Base-by-base conservation (phyloP, 2,888 invertebrate species). In the Melinaea marsaeus region DNA sequence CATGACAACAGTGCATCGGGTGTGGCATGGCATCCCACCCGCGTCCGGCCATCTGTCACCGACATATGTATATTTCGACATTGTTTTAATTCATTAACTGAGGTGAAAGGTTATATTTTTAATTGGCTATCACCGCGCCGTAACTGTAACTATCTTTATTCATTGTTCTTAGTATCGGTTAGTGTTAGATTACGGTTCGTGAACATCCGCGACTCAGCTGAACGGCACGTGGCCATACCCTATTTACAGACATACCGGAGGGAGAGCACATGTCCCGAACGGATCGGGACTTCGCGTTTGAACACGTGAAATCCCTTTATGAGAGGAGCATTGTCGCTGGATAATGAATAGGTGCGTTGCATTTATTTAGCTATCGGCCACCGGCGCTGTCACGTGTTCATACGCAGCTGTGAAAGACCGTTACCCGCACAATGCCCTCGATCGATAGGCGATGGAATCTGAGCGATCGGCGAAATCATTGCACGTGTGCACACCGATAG, bases 221-320 rank as follows among this genome's bases (percentile, higher is more conserved):
- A 88, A 78, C 89, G 84, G 81, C 90, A 90, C 90, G 90, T 90
- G 90, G 89, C 86, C 85, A 88, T 83, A 87, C 90, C 90, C 90
- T 90, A 90, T 90, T 90, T 90, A 90, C 90, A 89, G 90, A 89
- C 87, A 85, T 84, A 83, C 83, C 83, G 75, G 81, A 88, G 90
- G 89, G 89, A 88, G 89, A 83, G 82, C 90, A 90, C 88, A 90
- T 90, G 90, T 90, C 88, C 88, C 84, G 87, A 86, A 87, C 88
- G 84, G 86, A 88, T 89, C 87, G 89, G 84, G 87, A 89, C 88
- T 88, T 86, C 75, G 89, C 87, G 83, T 81, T 82, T 80, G 86
- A 82, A 86, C 90, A 90, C 90, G 90, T 90, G 90, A 88, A 90
- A 89, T 90, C 89, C 88, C 86, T 88, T 89, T 90, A 88, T 90